Evolutionary conservation across 2,797 vertebrate species (phyloP).

Genomic region (Acipenser ruthenus): DNA sequence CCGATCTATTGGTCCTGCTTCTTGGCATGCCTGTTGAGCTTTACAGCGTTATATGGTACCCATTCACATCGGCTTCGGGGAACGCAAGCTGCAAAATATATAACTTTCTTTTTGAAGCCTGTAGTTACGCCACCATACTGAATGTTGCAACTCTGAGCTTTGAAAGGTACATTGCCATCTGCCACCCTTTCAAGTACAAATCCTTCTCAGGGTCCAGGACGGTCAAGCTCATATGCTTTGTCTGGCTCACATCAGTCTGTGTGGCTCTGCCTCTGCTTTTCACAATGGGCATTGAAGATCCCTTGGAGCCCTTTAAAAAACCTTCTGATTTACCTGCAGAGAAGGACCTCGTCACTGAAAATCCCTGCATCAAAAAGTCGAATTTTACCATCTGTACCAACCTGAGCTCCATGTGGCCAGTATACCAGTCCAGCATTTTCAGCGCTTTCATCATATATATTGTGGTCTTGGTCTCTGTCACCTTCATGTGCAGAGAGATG

Average conservation of each 20-base stretch:
- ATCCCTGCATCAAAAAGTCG: conserved; percentile 10
- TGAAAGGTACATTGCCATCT: conserved; percentile 86
- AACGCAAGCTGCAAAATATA: conserved; percentile 77
- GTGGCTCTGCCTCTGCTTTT: conserved; percentile 79
- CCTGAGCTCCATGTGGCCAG: conserved; percentile 68
- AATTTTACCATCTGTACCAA: conserved; percentile 87
- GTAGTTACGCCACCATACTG: conserved; percentile 88
- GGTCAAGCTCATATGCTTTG: conserved; percentile 68
- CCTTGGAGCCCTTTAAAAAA: conserved; percentile 37
- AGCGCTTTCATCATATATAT: conserved; percentile 73
- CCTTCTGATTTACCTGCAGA: conserved; percentile 5
- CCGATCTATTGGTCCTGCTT: conserved; percentile 83
- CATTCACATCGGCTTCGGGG: conserved; percentile 58
- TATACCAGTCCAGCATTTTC: conserved; percentile 78
- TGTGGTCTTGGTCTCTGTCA: conserved; percentile 64
- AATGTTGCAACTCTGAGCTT: conserved; percentile 88
- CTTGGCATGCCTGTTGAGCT: conserved; percentile 90
- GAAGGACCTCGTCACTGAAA: conserved; percentile 6
- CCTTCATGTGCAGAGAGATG: conserved; percentile 86
- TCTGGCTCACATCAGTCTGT: conserved; percentile 71
- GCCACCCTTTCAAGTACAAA: conserved; percentile 83
- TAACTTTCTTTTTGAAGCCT: conserved; percentile 84
- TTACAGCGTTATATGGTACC: conserved; percentile 81
- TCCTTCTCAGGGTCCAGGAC: conserved; percentile 50
- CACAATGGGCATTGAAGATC: conserved; percentile 75